Evolutionary conservation across 2,113 vertebrate genomes (phyloP).

Genomic region (Cyprinus carpio): DNA sequence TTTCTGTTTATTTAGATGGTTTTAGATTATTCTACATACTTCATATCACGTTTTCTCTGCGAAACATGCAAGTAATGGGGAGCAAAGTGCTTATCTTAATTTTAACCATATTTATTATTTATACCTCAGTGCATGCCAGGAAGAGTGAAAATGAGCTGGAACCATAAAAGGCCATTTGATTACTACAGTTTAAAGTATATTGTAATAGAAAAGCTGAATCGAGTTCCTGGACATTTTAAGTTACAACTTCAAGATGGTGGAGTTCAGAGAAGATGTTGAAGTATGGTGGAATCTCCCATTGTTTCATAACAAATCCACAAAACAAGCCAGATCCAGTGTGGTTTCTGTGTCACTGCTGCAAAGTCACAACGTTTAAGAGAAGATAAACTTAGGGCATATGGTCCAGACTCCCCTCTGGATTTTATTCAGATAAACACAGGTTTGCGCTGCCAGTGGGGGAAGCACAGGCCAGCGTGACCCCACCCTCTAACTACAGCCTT

Average conservation of each 20-base stretch:
- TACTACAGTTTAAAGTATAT: neutral
- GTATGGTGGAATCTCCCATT: neutral
- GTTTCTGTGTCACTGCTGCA: neutral
- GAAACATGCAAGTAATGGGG: neutral
- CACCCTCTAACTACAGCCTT: constrained; percentile 47
- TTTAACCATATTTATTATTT: neutral
- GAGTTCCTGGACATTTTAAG: neutral
- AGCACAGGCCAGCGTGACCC: constrained; percentile 37
- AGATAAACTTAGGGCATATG: constrained; percentile 17
- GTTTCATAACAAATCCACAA: constrained; percentile 1
- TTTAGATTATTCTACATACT: neutral
- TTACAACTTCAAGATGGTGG: neutral
- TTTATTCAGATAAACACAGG: constrained; percentile 40
- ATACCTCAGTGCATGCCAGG: neutral
- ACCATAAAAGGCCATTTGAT: neutral
- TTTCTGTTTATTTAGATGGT: neutral
- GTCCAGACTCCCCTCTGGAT: constrained; percentile 36
- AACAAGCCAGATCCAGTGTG: neutral
- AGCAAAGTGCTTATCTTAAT: neutral
- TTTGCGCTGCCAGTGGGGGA: constrained; percentile 24
- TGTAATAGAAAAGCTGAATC: neutral
- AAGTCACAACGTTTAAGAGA: neutral
- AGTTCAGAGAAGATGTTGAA: neutral
- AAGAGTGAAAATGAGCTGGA: neutral
- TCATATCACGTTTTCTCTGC: neutral